A percentile compares a stretch with the other conserved stretches of the same genome.
These are phyloP conservation scores for Brachionus paranguensis DNA, from an alignment of 1,140 invertebrate genomes.

Conservation along the genomic window DNA sequence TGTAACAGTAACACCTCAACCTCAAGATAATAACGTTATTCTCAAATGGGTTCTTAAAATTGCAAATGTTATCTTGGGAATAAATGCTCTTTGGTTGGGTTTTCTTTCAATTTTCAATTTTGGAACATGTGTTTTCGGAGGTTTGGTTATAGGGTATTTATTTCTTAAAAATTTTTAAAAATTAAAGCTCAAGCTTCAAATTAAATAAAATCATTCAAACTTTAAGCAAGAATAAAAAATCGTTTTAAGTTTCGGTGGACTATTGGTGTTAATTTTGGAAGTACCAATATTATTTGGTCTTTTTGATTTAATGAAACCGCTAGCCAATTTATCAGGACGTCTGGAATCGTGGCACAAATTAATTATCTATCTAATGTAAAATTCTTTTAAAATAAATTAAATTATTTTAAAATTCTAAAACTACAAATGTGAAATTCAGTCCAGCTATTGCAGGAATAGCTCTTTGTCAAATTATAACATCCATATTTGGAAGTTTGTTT, in stretches of 20 bases:
- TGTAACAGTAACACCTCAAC: not conserved
- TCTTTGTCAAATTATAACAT: not conserved
- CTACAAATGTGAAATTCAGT: not conserved
- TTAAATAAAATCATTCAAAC: not conserved
- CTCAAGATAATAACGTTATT: not conserved
- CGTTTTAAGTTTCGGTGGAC: not conserved
- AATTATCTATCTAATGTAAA: conserved; percentile 23
- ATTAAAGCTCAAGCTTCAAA: not conserved
- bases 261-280: not conserved
- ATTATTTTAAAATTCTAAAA: not conserved
- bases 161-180: not conserved
- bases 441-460: not conserved
- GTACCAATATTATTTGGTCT: not conserved
- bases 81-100: not conserved
- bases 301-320: conserved; percentile 5
- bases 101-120: not conserved
- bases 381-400: not conserved
- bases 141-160: not conserved
- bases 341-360: not conserved
- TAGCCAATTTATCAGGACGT: not conserved
- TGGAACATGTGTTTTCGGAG: not conserved
- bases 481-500: not conserved
- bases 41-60: conserved; percentile 4
- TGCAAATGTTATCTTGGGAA: not conserved
- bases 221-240: not conserved